Conservation (phyloP, 2,113 vertebrate species). For the Lagenorhynchus albirostris region DNA sequence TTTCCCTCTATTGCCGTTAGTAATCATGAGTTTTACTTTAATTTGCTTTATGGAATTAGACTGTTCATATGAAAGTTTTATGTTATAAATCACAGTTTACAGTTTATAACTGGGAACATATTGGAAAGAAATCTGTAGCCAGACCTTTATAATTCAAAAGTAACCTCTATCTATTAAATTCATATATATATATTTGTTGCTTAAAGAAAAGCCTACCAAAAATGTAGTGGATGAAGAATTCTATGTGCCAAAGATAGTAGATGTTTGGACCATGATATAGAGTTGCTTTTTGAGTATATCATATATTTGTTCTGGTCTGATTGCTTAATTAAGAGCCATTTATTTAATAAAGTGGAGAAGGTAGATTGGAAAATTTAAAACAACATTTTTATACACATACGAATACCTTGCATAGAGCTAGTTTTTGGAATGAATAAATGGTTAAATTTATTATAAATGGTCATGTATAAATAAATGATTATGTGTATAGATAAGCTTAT, state of each 20-base stretch:
- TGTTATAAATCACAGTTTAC: background rate
- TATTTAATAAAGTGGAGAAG: background rate
- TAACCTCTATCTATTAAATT: background rate
- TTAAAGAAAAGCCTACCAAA: background rate
- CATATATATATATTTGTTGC: background rate
- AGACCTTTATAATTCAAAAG: background rate
- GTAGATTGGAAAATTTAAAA: background rate
- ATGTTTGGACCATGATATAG: background rate
- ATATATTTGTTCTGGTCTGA: slow-evolving; percentile 6
- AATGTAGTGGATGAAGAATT: background rate
- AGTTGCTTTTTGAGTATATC: background rate
- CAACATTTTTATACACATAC: background rate
- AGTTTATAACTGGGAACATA: background rate
- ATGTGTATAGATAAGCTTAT: background rate
- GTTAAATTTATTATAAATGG: background rate
- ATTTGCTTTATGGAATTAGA: background rate
- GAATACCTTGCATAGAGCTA: background rate
- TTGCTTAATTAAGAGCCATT: background rate
- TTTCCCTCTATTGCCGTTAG: background rate
- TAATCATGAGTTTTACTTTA: background rate
- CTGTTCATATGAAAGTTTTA: background rate
- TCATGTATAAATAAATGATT: background rate
- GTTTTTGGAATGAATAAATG: background rate
- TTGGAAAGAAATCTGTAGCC: background rate
- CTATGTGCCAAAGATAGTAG: slow-evolving; percentile 3